These are phyloP conservation scores for Microplitis manilae DNA, from an alignment of 2,888 invertebrate species.

Conservation along the genomic window DNA sequence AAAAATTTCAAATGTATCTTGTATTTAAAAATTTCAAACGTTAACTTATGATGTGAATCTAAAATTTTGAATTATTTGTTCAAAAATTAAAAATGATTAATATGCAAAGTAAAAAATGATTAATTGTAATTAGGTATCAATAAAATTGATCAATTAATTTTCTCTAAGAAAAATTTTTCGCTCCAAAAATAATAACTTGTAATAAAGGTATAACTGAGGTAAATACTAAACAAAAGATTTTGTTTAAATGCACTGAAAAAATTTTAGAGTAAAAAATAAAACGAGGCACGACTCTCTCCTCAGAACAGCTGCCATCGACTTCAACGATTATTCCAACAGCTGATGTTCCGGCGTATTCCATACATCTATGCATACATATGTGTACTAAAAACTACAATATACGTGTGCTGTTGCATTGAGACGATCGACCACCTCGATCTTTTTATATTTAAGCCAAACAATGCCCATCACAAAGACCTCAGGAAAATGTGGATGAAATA, in stretches of 20 bases:
- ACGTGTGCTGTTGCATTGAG: constrained; percentile 41
- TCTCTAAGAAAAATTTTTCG: too few species aligned
- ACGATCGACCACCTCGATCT: constrained; percentile 52
- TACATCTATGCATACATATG: background rate
- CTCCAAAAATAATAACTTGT: background rate
- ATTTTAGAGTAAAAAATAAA: background rate
- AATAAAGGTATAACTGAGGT: background rate
- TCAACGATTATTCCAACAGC: constrained; percentile 68
- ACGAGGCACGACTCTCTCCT: constrained; percentile 34
- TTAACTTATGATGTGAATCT: too few species aligned
- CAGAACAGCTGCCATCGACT: constrained; percentile 54
- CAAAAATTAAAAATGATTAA: too few species aligned
- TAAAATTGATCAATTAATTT: too few species aligned
- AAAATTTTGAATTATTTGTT: too few species aligned
- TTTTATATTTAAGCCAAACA: constrained; percentile 35
- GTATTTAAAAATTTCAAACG: too few species aligned
- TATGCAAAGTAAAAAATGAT: too few species aligned
- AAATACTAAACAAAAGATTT: constrained; percentile 24
- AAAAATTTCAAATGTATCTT: too few species aligned
- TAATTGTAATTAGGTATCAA: too few species aligned
- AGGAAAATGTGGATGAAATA: background rate
- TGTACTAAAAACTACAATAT: background rate
- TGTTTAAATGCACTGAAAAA: constrained; percentile 31
- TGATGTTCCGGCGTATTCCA: constrained; percentile 57
- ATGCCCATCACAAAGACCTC: background rate